Evolutionary conservation across 2,888 invertebrate species (phyloP).

Genomic region (Agrochola litura): DNA sequence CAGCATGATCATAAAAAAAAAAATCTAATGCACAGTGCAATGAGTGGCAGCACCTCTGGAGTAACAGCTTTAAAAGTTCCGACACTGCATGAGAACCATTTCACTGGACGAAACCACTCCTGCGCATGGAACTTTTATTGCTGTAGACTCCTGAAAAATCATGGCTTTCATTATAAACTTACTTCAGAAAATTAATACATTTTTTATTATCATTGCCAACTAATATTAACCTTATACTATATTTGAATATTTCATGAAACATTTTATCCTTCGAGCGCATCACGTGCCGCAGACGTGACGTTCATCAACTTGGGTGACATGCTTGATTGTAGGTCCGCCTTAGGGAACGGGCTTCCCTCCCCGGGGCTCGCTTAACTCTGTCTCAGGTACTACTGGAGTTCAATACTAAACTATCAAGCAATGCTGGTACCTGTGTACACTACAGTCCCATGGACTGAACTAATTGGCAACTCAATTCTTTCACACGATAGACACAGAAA

Average conservation of each 20-base stretch:
- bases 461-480: slow-evolving; percentile 25
- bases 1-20: slow-evolving; percentile 15
- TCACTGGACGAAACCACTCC: not conserved
- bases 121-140: slow-evolving; percentile 11
- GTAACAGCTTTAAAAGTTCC: slow-evolving; percentile 15
- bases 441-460: slow-evolving; percentile 3
- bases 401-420: slow-evolving; percentile 58
- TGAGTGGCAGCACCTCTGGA: not conserved
- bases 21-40: slow-evolving; percentile 18
- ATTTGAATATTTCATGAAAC: slow-evolving; percentile 22
- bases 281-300: slow-evolving; percentile 6
- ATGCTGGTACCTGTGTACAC: slow-evolving; percentile 66
- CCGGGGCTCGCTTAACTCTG: slow-evolving; percentile 70
- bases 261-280: slow-evolving; percentile 1
- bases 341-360: slow-evolving; percentile 67
- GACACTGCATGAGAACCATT: not conserved
- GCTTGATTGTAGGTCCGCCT: slow-evolving; percentile 71
- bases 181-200: not conserved
- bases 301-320: slow-evolving; percentile 48
- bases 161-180: slow-evolving; percentile 19
- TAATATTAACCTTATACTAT: not conserved
- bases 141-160: slow-evolving; percentile 5
- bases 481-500: not conserved
- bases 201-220: not conserved
- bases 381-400: slow-evolving; percentile 67